Base-by-base conservation (phyloP, 2,797 vertebrate species). In the Mormyrops attenuatus region DNA sequence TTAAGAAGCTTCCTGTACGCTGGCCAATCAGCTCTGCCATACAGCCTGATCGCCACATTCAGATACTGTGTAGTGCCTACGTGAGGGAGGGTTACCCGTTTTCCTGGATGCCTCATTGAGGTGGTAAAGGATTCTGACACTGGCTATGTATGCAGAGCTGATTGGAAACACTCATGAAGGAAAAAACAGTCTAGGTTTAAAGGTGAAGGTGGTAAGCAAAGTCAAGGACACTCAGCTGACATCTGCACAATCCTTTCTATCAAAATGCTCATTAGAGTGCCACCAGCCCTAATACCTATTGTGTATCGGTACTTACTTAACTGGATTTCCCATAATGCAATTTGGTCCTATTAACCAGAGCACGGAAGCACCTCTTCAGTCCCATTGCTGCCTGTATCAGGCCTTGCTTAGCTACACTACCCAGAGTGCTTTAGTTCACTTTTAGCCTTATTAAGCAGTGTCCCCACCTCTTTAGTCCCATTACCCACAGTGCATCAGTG, bases 401-500 rank as follows among this genome's bases (percentile, higher is more conserved):
- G 9, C n/a, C 82, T 49, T 85, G 49, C 73, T 44, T 80, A 80
- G 38, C n/a, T 85, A 85, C 22, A 52, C 44, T 26, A 85, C 82
- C 41, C 47, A 84, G 41, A 84, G 41, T 49, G 20, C 44, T 44
- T 84, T 49, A 47, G 38, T 84, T 22, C n/a, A 20, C 38, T 44
- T 84, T 84, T 50, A 44, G 38, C 3, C 41, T 49, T 84, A 49
- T 84, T 84, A 85, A 49, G 22, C 20, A 50, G 82, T 30, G n/a
- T 85, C 9, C 9, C 44, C 47, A 85, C 82, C 82, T 85, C 47
- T 50, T 49, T 85, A 85, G 20, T 85, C 44, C n/a, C 82, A 85
- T 85, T 85, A 85, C 44, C 82, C 82, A 85, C 20, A 52, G 49
- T 85, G 82, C 49, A 84, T 84, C 80, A 84, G 80, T 49, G 44